Conservation (phyloP, 2,888 invertebrate species). For the Drepanosiphum platanoidis region DNA sequence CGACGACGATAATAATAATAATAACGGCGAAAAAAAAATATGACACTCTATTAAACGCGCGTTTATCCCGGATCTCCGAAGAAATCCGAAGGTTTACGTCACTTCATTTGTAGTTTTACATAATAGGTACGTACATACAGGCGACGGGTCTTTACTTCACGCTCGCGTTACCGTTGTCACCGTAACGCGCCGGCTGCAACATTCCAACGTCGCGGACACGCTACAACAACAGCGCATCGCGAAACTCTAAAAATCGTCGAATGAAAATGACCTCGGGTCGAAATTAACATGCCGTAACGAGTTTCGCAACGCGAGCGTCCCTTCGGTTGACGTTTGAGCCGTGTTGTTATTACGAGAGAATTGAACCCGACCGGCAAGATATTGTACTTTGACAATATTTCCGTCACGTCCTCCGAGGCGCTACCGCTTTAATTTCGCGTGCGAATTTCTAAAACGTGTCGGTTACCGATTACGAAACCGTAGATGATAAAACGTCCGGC, state of each 20-base stretch:
- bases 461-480: not conserved
- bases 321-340: not conserved
- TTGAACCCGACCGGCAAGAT: not conserved
- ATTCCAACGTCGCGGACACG: not conserved
- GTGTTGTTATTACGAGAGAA: conserved; percentile 13
- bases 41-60: conserved; percentile 22
- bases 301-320: not conserved
- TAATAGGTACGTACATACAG: not conserved
- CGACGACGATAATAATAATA: not conserved
- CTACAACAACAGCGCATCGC: not conserved
- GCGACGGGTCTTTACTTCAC: not conserved
- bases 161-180: not conserved
- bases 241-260: not conserved
- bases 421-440: conserved; percentile 22
- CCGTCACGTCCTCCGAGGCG: conserved; percentile 7
- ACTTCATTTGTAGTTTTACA: not conserved
- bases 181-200: not conserved
- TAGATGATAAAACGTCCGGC: not conserved
- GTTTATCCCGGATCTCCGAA: not conserved
- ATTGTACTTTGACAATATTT: not conserved
- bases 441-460: conserved; percentile 3
- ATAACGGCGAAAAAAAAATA: not conserved
- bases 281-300: conserved; percentile 34
- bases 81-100: conserved; percentile 1
- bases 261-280: not conserved